These are phyloP conservation scores for Orgyia antiqua DNA, from an alignment of 2,888 invertebrate species.

Conservation along the genomic window DNA sequence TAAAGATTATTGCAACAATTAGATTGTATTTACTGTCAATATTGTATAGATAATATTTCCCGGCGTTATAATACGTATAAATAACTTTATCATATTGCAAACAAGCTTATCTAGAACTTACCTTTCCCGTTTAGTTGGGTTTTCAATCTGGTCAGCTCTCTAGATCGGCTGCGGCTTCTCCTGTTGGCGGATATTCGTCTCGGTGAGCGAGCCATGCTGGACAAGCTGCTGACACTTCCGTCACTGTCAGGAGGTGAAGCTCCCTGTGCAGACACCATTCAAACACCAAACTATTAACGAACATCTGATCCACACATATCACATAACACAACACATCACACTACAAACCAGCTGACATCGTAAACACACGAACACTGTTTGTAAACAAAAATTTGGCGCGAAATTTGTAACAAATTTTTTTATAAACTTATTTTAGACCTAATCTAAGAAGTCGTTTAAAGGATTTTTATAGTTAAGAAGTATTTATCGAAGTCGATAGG, in stretches of 20 bases:
- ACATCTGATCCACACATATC: conserved; percentile 14
- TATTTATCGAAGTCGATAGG: too few relatives aligned
- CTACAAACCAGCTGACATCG: conserved; percentile 14
- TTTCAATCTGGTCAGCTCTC: conserved; percentile 54
- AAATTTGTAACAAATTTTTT: too few relatives aligned
- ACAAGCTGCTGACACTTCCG: conserved; percentile 3
- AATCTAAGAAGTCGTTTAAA: too few relatives aligned
- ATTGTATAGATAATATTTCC: too few relatives aligned
- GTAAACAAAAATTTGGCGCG: conserved; percentile 26
- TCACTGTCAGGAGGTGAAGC: conserved; percentile 8
- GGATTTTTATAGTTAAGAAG: too few relatives aligned
- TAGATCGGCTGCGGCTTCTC: conserved; percentile 53
- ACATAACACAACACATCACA: conserved; percentile 19
- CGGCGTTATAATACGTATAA: too few relatives aligned
- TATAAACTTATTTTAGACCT: too few relatives aligned
- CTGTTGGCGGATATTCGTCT: conserved; percentile 55
- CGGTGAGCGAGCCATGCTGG: conserved; percentile 63
- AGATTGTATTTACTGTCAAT: too few relatives aligned
- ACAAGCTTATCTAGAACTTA: conserved; percentile 16
- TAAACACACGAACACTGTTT: conserved; percentile 18
- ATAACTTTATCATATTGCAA: too few relatives aligned
- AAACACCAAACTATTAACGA: conserved; percentile 3
- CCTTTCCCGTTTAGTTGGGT: conserved; percentile 67
- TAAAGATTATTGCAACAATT: too few relatives aligned
- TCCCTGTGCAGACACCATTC: conserved; percentile 15